A percentile compares a stretch with the other conserved stretches of the same genome.
Conservation (phyloP, 1,140 invertebrate genomes). For the Drosophila grimshawi region DNA sequence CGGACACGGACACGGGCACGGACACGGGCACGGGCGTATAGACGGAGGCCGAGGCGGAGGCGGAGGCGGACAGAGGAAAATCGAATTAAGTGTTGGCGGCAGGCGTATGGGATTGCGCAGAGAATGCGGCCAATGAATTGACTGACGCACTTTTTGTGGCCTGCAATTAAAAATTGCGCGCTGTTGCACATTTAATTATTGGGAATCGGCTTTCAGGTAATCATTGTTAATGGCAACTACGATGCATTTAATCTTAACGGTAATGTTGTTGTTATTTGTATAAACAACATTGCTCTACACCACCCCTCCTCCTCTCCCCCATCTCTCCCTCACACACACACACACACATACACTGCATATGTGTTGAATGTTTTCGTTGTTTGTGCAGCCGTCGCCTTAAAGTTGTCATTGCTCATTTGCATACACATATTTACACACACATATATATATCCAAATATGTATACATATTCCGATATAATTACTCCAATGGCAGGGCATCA, state of each 20-base stretch:
- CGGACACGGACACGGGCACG: not conserved
- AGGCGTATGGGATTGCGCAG: conserved; percentile 16
- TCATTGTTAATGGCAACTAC: conserved; percentile 82
- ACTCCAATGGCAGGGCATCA: not conserved
- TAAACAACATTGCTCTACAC: not conserved
- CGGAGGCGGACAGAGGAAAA: conserved; percentile 1
- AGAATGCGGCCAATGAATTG: conserved; percentile 15
- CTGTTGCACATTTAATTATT: conserved; percentile 83
- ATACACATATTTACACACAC: conserved; percentile 10
- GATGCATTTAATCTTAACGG: conserved; percentile 78
- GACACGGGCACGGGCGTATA: not conserved
- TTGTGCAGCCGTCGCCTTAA: conserved; percentile 46
- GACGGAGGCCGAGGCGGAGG: not conserved
- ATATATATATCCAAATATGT: not conserved
- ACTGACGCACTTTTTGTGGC: conserved; percentile 66
- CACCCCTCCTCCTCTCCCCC: too few species aligned
- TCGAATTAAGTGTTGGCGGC: not conserved
- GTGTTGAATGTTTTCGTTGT: conserved; percentile 7
- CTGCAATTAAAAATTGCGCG: conserved; percentile 81
- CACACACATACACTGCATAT: too few species aligned
- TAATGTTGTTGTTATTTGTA: conserved; percentile 34
- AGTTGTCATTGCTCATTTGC: conserved; percentile 47
- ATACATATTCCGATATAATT: conserved; percentile 22
- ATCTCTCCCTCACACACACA: too few species aligned
- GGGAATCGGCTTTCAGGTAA: conserved; percentile 82